Percentiles rank a stretch among this genome's conserved stretches.
Evolutionary conservation across 2,113 vertebrate species (phyloP).

Genomic region (Amazona vittata): DNA sequence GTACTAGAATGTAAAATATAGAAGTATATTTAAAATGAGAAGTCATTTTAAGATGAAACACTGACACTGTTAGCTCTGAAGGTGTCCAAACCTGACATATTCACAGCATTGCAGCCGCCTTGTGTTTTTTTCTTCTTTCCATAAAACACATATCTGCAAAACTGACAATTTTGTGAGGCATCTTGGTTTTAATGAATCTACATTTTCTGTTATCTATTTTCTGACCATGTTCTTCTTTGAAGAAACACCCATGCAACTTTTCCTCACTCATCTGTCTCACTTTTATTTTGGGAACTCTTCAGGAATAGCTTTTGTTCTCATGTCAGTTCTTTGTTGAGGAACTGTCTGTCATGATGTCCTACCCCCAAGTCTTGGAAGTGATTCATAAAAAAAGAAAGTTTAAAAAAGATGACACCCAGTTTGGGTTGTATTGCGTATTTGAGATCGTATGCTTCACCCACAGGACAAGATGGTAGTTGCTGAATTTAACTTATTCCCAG

Average conservation of each 20-base stretch:
- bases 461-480: slow-evolving; percentile 63
- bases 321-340: slow-evolving; percentile 62
- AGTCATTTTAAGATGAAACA: neutral
- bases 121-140: neutral
- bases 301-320: slow-evolving; percentile 65
- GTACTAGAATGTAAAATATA: neutral
- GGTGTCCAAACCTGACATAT: neutral
- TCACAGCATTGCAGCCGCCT: neutral
- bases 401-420: slow-evolving; percentile 51
- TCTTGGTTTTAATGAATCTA: neutral
- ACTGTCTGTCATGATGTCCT: slow-evolving; percentile 42
- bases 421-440: slow-evolving; percentile 44
- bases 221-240: slow-evolving; percentile 33
- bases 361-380: slow-evolving; percentile 23
- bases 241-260: slow-evolving; percentile 36
- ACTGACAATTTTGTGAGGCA: neutral
- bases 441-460: slow-evolving; percentile 54
- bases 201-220: slow-evolving; percentile 11
- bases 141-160: neutral
- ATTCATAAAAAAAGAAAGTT: slow-evolving; percentile 53
- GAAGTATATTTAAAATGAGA: neutral
- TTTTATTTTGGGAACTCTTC: slow-evolving; percentile 60
- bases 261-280: slow-evolving; percentile 44
- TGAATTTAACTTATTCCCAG: slow-evolving; percentile 64
- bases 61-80: neutral